Percentiles rank a stretch among this genome's conserved stretches.
Evolutionary conservation across 2,113 vertebrate genomes (phyloP).

Genomic region (Salvator merianae): DNA sequence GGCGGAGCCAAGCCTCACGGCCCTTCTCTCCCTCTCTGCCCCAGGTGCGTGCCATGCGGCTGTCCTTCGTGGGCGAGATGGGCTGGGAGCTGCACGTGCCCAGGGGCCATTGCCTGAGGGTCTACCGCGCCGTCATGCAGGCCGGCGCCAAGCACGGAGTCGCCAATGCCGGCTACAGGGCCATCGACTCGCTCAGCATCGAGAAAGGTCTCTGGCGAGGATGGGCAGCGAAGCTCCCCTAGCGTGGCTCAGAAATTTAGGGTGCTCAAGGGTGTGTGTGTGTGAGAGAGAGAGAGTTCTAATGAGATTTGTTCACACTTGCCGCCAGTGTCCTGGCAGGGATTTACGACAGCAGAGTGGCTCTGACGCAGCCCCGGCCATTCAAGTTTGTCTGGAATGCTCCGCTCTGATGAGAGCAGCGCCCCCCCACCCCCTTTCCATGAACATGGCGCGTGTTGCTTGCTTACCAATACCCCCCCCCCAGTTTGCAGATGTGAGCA

Average conservation of each 20-base stretch:
- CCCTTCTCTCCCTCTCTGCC: neutral
- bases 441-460: neutral
- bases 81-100: conserved; percentile 97
- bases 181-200: conserved; percentile 96
- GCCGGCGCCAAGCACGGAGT: conserved; percentile 84
- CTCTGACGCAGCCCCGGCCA: no score
- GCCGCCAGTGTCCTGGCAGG: no score
- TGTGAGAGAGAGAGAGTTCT: no score
- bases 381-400: no score
- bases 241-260: neutral
- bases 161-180: conserved; percentile 90
- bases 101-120: conserved; percentile 79
- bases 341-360: no score
- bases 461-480: no score
- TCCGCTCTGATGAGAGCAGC: no score
- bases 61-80: conserved; percentile 94
- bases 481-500: no score
- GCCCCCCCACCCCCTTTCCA: no score
- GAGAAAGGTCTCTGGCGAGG: conserved; percentile 84
- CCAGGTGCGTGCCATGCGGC: conserved; percentile 90
- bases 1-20: no score
- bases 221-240: neutral
- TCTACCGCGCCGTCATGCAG: conserved; percentile 88
- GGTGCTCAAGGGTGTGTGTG: no score
- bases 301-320: no score